These are phyloP conservation scores for Ursus arctos DNA, from an alignment of 2,113 vertebrate species.

Conservation along the genomic window DNA sequence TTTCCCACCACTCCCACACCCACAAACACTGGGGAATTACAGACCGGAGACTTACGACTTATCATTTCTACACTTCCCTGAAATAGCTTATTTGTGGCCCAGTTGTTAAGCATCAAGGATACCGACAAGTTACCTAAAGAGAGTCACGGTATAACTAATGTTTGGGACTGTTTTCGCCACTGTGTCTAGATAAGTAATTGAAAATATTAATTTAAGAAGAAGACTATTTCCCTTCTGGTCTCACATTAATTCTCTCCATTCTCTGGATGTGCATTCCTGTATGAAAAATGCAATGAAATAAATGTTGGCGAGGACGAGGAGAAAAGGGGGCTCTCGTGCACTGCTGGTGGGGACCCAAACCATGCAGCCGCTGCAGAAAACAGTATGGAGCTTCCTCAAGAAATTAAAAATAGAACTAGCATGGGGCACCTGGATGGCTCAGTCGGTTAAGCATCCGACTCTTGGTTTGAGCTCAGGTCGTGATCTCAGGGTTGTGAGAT, in stretches of 20 bases:
- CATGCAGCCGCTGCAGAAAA: not conserved
- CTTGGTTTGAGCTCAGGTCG: too few species aligned
- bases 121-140: not conserved
- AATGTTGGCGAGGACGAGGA: not conserved
- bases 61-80: not conserved
- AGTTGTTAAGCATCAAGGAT: not conserved
- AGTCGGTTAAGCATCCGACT: too few species aligned
- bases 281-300: not conserved
- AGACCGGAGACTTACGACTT: not conserved
- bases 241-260: not conserved
- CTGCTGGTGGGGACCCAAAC: not conserved
- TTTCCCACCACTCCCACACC: too few species aligned
- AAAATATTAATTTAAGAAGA: conserved; percentile 7
- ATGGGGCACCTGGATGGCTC: too few species aligned
- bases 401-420: not conserved
- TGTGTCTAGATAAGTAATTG: not conserved
- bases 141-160: not conserved
- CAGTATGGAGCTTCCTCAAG: not conserved
- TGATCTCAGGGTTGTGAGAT: too few species aligned
- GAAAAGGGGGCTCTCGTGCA: not conserved
- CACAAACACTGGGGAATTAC: not conserved
- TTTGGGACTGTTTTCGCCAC: not conserved
- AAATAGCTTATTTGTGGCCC: not conserved
- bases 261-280: not conserved
- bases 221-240: not conserved